Conservation (phyloP, 2,888 invertebrate genomes). For the Myathropa florea region DNA sequence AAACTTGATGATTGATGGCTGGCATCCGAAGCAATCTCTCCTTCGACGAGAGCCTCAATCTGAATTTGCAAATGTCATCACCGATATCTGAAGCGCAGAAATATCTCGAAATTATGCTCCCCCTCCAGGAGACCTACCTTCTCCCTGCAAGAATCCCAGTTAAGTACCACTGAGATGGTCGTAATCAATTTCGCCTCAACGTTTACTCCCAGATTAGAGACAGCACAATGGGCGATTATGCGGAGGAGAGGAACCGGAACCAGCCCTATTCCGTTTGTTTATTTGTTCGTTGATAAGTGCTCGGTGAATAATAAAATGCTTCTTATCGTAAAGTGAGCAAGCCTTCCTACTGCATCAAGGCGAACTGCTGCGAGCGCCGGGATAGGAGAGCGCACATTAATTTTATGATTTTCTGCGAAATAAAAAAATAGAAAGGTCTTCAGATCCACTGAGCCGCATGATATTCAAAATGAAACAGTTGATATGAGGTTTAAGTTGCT, state of each 20-base stretch:
- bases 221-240: background rate
- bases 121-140: background rate
- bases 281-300: background rate
- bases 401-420: slow-evolving; percentile 13
- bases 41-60: background rate
- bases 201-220: background rate
- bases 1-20: background rate
- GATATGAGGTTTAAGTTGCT: background rate
- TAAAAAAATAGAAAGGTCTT: background rate
- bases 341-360: too few species aligned
- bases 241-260: background rate
- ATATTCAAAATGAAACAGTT: background rate
- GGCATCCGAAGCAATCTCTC: background rate
- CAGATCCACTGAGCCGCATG: background rate
- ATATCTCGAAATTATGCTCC: background rate
- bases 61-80: background rate
- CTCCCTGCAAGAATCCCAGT: background rate
- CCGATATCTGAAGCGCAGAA: background rate
- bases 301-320: background rate
- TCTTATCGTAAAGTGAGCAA: background rate
- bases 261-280: background rate
- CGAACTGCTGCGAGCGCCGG: background rate
- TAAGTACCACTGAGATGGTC: background rate
- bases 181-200: background rate
- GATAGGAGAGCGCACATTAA: background rate